A percentile compares a stretch with the other conserved stretches of the same genome.
Conservation (phyloP, 2,113 vertebrate genomes). For the Erinaceus europaeus region DNA sequence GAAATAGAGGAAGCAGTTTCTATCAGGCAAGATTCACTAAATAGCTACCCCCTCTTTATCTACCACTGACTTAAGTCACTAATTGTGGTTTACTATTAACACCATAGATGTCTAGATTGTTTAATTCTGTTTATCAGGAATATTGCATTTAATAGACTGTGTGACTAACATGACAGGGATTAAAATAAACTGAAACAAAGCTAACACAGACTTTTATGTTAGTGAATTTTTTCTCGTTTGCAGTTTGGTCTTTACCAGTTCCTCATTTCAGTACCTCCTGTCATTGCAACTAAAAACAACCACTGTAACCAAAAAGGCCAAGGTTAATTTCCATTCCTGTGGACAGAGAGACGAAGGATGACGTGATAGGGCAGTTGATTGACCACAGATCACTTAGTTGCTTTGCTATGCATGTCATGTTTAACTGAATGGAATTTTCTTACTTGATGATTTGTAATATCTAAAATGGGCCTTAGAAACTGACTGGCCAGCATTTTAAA, state of each 20-base stretch:
- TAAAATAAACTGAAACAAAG: background rate
- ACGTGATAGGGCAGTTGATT: background rate
- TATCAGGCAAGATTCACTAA: fast-evolving
- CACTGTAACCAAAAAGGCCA: background rate
- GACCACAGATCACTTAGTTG: background rate
- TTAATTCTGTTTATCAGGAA: background rate
- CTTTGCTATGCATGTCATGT: background rate
- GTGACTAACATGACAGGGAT: background rate
- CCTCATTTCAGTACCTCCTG: background rate
- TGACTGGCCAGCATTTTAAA: background rate
- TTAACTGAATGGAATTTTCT: background rate
- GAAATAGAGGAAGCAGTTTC: background rate
- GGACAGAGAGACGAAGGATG: background rate
- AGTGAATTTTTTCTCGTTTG: background rate
- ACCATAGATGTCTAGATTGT: background rate
- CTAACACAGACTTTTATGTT: background rate
- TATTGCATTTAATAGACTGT: conserved; percentile 2
- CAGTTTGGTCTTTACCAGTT: background rate
- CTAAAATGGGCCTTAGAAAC: background rate
- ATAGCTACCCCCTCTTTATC: background rate
- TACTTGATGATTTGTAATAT: background rate
- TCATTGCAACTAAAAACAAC: background rate
- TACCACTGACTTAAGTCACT: background rate
- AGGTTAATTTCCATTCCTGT: background rate
- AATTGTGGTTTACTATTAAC: background rate